A percentile compares a stretch with the other conserved stretches of the same genome.
Conservation (phyloP, 2,797 vertebrate species). For the Hipposideros larvatus region DNA sequence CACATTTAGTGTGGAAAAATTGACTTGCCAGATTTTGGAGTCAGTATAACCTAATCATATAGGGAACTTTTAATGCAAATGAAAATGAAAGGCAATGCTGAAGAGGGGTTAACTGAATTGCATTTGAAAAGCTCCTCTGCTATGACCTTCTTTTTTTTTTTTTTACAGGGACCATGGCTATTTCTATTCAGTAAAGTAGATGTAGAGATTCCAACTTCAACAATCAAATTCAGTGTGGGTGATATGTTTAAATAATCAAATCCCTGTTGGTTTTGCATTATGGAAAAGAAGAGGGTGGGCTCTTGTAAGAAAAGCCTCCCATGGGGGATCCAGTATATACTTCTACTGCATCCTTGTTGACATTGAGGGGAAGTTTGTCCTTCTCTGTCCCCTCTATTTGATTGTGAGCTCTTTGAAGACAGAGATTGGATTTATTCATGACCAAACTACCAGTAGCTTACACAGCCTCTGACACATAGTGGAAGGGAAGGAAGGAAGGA, state of each 20-base stretch:
- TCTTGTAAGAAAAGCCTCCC: not conserved
- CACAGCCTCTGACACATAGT: not conserved
- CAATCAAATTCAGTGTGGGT: not conserved
- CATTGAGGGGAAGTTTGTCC: not conserved
- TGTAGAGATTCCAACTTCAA: not conserved
- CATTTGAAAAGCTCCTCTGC: conserved; percentile 2
- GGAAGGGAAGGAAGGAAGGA: not conserved
- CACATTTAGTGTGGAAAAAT: not conserved
- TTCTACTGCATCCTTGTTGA: not conserved
- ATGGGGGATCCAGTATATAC: not conserved
- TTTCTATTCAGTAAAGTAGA: not conserved
- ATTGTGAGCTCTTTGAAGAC: not conserved
- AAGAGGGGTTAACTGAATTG: not conserved
- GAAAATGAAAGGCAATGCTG: not conserved
- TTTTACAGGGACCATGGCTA: not conserved
- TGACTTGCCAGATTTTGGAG: not conserved
- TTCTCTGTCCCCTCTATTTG: not conserved
- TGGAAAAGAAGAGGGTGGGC: not conserved
- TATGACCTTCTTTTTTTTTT: not conserved
- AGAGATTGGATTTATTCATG: not conserved
- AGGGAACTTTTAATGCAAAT: not conserved
- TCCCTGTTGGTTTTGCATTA: not conserved
- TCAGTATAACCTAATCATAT: conserved; percentile 8
- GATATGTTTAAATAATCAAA: not conserved
- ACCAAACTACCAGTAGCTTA: not conserved